Evolutionary conservation across 1,140 invertebrate genomes (phyloP).

Genomic region (Ylistrum balloti): DNA sequence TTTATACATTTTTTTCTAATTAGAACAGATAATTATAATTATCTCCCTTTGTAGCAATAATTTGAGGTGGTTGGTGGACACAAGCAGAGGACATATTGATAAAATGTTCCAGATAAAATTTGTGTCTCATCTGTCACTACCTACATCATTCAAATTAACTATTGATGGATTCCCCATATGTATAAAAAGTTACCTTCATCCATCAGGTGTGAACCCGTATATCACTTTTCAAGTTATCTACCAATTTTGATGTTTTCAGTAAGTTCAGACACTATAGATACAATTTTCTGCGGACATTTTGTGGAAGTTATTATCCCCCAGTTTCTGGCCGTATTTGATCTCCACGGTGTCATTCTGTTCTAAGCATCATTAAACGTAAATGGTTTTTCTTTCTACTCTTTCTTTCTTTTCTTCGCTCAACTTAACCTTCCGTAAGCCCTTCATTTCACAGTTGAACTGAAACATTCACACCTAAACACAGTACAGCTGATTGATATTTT

Average conservation of each 20-base stretch:
- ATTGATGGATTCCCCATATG: not conserved
- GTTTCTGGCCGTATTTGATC: not conserved
- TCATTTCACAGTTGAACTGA: constrained; percentile 38
- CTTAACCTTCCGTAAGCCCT: not conserved
- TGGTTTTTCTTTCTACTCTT: not conserved
- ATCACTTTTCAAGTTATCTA: not conserved
- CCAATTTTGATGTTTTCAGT: constrained; percentile 16
- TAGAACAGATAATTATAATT: too few species aligned
- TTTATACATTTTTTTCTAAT: too few species aligned
- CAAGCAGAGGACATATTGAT: too few species aligned
- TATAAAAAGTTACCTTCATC: not conserved
- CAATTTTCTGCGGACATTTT: not conserved
- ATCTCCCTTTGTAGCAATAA: too few species aligned
- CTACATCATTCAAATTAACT: not conserved
- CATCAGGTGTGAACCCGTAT: not conserved
- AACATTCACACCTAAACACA: constrained; percentile 7
- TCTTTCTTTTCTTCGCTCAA: not conserved
- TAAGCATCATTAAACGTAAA: not conserved
- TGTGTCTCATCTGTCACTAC: not conserved
- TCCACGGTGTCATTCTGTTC: not conserved
- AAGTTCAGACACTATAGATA: not conserved
- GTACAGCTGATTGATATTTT: not conserved
- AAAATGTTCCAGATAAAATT: not conserved
- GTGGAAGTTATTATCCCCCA: not conserved
- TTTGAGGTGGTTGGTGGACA: too few species aligned